Percentiles rank a stretch among this genome's conserved stretches.
These are phyloP conservation scores for Oreochromis niloticus DNA, from an alignment of 2,113 vertebrate genomes.

Conservation along the genomic window DNA sequence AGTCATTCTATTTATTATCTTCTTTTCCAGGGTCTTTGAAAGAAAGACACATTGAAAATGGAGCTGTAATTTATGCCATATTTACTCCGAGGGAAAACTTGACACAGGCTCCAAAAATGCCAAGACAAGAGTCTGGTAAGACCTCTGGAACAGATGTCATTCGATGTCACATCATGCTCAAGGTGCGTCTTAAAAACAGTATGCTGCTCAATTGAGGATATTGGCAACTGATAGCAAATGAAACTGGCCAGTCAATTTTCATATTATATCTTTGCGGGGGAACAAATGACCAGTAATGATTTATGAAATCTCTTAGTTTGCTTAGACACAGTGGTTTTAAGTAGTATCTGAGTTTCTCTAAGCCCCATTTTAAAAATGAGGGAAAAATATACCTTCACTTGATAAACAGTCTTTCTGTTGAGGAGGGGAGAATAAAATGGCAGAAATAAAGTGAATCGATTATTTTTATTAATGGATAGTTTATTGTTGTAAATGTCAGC, in stretches of 20 bases:
- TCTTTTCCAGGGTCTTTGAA: slow-evolving; percentile 43
- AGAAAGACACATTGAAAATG: slow-evolving; percentile 50
- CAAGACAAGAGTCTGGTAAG: not conserved
- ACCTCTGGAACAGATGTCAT: slow-evolving; percentile 7
- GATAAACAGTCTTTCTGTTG: not conserved
- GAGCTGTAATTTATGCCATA: slow-evolving; percentile 44
- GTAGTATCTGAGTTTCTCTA: not conserved
- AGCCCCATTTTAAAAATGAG: too few species aligned
- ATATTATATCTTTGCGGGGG: too few species aligned
- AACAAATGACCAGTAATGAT: not conserved
- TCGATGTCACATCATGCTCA: slow-evolving; percentile 61
- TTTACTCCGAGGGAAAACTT: slow-evolving; percentile 56
- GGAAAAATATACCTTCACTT: not conserved
- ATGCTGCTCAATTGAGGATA: fast-evolving
- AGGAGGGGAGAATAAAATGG: fast-evolving
- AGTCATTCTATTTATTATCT: fast-evolving
- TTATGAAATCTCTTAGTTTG: not conserved
- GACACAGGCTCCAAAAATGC: not conserved
- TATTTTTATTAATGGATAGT: not conserved
- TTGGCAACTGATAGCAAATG: fast-evolving
- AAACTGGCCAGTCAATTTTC: fast-evolving
- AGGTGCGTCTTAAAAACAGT: not conserved
- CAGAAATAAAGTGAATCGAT: not conserved
- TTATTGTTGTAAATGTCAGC: not conserved
- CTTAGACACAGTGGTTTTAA: not conserved